Evolutionary conservation across 2,888 invertebrate species (phyloP).

Genomic region (Sisyra nigra): DNA sequence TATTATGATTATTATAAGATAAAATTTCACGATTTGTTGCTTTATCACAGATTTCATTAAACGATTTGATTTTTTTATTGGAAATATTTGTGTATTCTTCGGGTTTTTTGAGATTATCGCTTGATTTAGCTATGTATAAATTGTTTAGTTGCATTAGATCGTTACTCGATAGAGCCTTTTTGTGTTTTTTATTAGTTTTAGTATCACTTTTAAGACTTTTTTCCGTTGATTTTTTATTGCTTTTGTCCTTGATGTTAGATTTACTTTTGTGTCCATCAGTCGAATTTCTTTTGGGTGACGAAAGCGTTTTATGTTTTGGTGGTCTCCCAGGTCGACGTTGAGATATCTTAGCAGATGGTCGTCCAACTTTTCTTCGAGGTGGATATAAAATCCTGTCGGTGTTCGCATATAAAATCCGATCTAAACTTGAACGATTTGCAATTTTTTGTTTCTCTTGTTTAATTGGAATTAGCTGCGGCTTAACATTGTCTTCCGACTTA

Average conservation of each 20-base stretch:
- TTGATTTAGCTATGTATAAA: conserved; percentile 12
- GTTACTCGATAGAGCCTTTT: conserved; percentile 11
- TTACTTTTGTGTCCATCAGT: conserved; percentile 5
- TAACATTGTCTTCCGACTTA: conserved; percentile 28
- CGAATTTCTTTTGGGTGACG: conserved; percentile 3
- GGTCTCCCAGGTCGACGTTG: conserved; percentile 34
- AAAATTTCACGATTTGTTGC: conserved; percentile 21
- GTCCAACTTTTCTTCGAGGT: conserved; percentile 55
- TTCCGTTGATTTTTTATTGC: conserved; percentile 1
- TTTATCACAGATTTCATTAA: conserved; percentile 22
- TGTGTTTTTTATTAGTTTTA: conserved; percentile 8
- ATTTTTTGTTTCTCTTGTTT: conserved; percentile 32
- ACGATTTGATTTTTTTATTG: neutral
- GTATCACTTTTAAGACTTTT: conserved; percentile 8
- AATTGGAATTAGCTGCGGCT: conserved; percentile 27
- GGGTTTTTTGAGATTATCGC: conserved; percentile 1
- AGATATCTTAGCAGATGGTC: conserved; percentile 37
- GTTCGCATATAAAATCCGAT: conserved; percentile 50
- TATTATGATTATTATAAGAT: conserved; percentile 26
- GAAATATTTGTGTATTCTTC: neutral
- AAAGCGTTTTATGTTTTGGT: conserved; percentile 20
- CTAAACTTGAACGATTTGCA: conserved; percentile 36
- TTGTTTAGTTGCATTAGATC: conserved; percentile 12
- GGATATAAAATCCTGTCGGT: conserved; percentile 64
- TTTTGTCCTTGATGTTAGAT: conserved; percentile 4